phyloP scores from a whole-genome alignment of 1,140 invertebrate species.

The Microplitis demolitor region DNA sequence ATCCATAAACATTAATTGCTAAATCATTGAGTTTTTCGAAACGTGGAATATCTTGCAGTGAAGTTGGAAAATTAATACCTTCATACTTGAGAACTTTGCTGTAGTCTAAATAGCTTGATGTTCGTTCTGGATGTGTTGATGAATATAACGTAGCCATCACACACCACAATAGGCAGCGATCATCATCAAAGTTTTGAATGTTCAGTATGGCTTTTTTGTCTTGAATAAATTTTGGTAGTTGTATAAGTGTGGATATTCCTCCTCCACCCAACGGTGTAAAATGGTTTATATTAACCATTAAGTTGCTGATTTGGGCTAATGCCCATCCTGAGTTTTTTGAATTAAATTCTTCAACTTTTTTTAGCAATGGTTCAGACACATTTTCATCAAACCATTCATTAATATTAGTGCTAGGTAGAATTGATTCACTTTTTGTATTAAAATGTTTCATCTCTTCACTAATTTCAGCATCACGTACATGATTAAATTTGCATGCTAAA shows the following conservation, averaged over 20 bases:
- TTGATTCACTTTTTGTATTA: constrained; percentile 27
- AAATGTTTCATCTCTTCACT: constrained; percentile 34
- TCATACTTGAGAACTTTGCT: constrained; percentile 46
- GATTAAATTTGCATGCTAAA: constrained; percentile 27
- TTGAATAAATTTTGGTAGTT: constrained; percentile 43
- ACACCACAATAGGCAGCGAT: constrained; percentile 49
- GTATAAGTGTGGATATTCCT: constrained; percentile 38
- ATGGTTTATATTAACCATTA: constrained; percentile 33
- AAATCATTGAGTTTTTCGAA: constrained; percentile 53
- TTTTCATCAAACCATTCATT: too few species aligned
- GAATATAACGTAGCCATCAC: constrained; percentile 46
- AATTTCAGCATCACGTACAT: constrained; percentile 13
- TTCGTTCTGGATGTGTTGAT: constrained; percentile 31
- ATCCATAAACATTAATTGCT: constrained; percentile 39
- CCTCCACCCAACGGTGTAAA: constrained; percentile 41
- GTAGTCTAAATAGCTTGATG: constrained; percentile 43
- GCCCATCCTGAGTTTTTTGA: constrained; percentile 24
- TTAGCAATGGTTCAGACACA: constrained; percentile 21
- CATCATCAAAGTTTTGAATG: constrained; percentile 47
- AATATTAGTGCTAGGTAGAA: too few species aligned
- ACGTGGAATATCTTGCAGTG: constrained; percentile 47
- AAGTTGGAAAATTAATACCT: constrained; percentile 49
- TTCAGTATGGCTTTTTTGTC: constrained; percentile 50
- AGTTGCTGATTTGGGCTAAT: constrained; percentile 28
- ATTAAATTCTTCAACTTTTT: constrained; percentile 31